A percentile compares a stretch with the other conserved stretches of the same genome.
Conservation (phyloP, 92 coral and sea anemone species). For the Umimayanthus kanabou region DNA sequence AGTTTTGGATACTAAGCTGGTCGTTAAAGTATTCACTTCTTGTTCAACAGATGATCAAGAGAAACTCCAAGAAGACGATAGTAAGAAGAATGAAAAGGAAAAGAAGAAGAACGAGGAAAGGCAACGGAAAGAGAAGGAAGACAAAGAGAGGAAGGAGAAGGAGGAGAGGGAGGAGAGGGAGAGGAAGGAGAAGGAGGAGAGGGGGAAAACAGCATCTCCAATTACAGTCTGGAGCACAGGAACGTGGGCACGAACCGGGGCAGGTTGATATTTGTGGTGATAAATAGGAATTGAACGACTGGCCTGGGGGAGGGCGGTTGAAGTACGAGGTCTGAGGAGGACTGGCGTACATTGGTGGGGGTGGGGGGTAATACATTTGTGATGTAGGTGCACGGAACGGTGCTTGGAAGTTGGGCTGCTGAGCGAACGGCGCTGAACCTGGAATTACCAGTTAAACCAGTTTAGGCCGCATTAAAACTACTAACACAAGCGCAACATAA, state of each 20-base stretch:
- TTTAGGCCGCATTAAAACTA: background rate
- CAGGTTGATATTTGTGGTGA: slow-evolving; percentile 30
- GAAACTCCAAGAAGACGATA: too few relatives aligned
- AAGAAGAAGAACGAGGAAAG: too few relatives aligned
- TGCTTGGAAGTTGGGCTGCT: slow-evolving; percentile 10
- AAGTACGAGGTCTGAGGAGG: background rate
- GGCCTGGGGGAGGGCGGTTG: background rate
- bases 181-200: too few relatives aligned
- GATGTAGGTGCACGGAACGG: background rate
- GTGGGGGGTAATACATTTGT: slow-evolving; percentile 18
- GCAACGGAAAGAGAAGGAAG: too few relatives aligned
- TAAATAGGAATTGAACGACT: background rate
- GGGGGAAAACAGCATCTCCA: slow-evolving; percentile 51
- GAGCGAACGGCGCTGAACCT: slow-evolving; percentile 9
- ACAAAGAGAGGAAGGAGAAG: too few relatives aligned
- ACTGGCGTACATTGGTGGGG: background rate
- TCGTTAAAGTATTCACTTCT: too few relatives aligned
- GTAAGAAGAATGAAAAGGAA: too few relatives aligned
- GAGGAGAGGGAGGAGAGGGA: too few relatives aligned
- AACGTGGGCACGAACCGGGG: slow-evolving; percentile 57
- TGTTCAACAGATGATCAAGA: too few relatives aligned
- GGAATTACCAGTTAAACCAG: background rate
- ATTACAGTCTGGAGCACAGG: slow-evolving; percentile 58
- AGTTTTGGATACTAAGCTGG: too few relatives aligned
- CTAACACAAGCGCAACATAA: too few relatives aligned